Evolutionary conservation across 2,888 invertebrate genomes (phyloP).

Genomic region (Escarpia spicata): DNA sequence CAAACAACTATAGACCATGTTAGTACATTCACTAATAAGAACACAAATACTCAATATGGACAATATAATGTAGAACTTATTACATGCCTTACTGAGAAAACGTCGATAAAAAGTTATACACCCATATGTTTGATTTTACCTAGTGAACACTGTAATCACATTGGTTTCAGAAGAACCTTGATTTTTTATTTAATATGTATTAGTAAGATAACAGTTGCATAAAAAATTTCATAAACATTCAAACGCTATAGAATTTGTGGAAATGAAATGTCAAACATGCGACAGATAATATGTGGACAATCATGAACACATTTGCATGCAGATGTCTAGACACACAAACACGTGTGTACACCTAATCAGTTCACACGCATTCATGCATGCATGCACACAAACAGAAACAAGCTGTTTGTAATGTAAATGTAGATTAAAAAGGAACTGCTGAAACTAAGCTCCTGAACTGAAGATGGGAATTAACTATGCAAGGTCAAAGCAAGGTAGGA

Average conservation of each 20-base stretch:
- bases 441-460: conserved; percentile 12
- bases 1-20: neutral
- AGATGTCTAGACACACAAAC: neutral
- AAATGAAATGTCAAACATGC: neutral
- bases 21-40: neutral
- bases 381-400: neutral
- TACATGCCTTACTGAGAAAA: neutral
- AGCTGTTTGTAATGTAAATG: neutral
- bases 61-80: neutral
- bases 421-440: neutral
- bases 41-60: neutral
- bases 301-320: neutral
- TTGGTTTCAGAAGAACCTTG: neutral
- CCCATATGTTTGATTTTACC: neutral
- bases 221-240: neutral
- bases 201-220: neutral
- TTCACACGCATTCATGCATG: neutral
- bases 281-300: neutral
- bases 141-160: neutral
- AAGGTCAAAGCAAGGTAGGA: neutral
- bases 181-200: neutral
- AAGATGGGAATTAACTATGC: neutral
- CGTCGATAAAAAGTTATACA: neutral
- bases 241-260: neutral
- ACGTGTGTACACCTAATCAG: neutral